Base-by-base conservation (phyloP, 2,797 vertebrate genomes). In the Rhinella marina region DNA sequence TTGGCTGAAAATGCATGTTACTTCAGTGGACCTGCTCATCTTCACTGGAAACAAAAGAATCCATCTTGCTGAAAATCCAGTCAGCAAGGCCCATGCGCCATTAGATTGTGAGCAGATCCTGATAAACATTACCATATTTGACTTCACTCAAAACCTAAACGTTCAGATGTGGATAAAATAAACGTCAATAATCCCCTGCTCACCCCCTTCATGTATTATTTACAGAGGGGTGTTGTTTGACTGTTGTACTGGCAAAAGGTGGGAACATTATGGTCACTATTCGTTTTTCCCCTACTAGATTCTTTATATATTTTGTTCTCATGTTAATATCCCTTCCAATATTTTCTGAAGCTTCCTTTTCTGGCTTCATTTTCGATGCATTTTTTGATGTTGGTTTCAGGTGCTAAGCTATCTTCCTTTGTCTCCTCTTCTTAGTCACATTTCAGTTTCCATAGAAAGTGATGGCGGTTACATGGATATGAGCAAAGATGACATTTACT, bases 391-490 rank as follows among this genome's bases (percentile, higher is more conserved):
- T 52, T n/a, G 10, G 12, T 50, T n/a, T 52, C 5, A 75, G 23
- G 9, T 48, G 0, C 75, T 25, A 8, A 78, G 76, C 13, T 77
- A 52, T n/a, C 16, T 57, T 17, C 29, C 72, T 90, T 82, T 50
- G 10, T 73, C 85, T 29, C 7, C 72, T 6, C 5, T 27, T 89
- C 21, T 19, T 92, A 99, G 98, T 88, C 98, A 97, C 9, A 93
- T 97, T 91, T 97, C 96, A 16, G 93, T 97, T 8, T 96, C 96
- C n/a, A 95, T 96, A 0, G 97, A 99, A 93, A 97, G 96, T 0
- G 98, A 99, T 0, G 98, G 98, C 0, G 98, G 98, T 41, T 99
- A 99, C 93, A 99, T 99, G 97, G 98, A 99, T 93, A 99, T 99
- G 98, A 99, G 96, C 90, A 98, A 97, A 92, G 98, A 99, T 0